These are phyloP conservation scores for zebrafish (Danio rerio) DNA, from an alignment of 2,113 vertebrate species.

Conservation along the genomic window DNA sequence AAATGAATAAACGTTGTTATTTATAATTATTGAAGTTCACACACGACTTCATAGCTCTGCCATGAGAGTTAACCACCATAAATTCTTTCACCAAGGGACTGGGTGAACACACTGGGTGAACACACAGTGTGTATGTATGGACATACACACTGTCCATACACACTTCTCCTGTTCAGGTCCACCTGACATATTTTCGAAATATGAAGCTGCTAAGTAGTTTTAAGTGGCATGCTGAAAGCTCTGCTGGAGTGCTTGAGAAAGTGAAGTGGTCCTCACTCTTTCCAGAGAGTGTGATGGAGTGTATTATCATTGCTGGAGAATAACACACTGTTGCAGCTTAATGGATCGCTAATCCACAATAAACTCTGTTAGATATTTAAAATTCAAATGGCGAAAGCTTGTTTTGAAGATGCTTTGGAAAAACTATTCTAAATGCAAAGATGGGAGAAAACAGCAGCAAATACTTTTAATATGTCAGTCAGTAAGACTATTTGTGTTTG, in stretches of 20 bases:
- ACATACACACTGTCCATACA: not conserved
- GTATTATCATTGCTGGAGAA: not conserved
- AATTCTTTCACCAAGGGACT: not conserved
- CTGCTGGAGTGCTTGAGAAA: conserved; percentile 27
- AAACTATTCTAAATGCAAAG: too few relatives aligned
- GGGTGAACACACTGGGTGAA: too few relatives aligned
- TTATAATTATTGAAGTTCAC: not conserved
- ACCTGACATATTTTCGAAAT: conserved; percentile 49
- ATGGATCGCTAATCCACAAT: not conserved
- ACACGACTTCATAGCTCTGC: not conserved
- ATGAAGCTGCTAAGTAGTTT: conserved; percentile 43
- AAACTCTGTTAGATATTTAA: not conserved
- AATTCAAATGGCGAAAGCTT: too few relatives aligned
- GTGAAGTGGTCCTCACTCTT: conserved; percentile 30
- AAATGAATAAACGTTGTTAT: not conserved
- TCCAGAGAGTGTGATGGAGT: conserved; percentile 6
- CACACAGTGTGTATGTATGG: too few relatives aligned
- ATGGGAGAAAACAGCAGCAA: too few relatives aligned
- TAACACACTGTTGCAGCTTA: not conserved
- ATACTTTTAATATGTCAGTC: too few relatives aligned
- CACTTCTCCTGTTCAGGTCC: not conserved
- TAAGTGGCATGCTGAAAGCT: conserved; percentile 42
- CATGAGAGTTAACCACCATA: not conserved
- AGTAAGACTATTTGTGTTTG: too few relatives aligned
- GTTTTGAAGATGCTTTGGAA: too few relatives aligned